phyloP scores from a whole-genome alignment of 2,797 vertebrate genomes.

The Synaphobranchus kaupii region DNA sequence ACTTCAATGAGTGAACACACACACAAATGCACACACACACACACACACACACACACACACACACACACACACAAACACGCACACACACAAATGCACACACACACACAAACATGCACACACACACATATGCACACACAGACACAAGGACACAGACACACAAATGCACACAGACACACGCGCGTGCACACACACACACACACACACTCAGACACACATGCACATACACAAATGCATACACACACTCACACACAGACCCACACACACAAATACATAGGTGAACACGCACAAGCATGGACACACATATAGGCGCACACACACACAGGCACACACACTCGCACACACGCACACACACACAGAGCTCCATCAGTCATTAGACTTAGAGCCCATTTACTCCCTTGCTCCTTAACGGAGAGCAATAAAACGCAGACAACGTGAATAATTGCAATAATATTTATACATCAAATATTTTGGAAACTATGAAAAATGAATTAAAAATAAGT shows the following conservation, averaged over 20 bases:
- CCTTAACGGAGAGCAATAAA: neutral
- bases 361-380: slow-evolving; percentile 24
- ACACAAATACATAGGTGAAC: slow-evolving; percentile 28
- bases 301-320: slow-evolving; percentile 25
- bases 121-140: slow-evolving; percentile 4
- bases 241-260: slow-evolving; percentile 26
- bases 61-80: neutral
- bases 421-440: neutral
- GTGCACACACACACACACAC: neutral
- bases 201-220: slow-evolving; percentile 27
- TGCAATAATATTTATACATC: neutral
- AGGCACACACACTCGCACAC: slow-evolving; percentile 35
- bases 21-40: slow-evolving; percentile 27
- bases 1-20: slow-evolving; percentile 21
- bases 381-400: neutral
- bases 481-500: slow-evolving; percentile 15
- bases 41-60: slow-evolving; percentile 52
- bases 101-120: neutral
- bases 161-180: neutral
- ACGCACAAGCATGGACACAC: neutral
- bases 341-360: slow-evolving; percentile 26
- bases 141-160: slow-evolving; percentile 41
- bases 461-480: slow-evolving; percentile 2
- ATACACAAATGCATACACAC: slow-evolving; percentile 33
- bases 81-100: slow-evolving; percentile 24